Conservation (phyloP, 2,888 invertebrate species). For the Drosophila sordidula region DNA sequence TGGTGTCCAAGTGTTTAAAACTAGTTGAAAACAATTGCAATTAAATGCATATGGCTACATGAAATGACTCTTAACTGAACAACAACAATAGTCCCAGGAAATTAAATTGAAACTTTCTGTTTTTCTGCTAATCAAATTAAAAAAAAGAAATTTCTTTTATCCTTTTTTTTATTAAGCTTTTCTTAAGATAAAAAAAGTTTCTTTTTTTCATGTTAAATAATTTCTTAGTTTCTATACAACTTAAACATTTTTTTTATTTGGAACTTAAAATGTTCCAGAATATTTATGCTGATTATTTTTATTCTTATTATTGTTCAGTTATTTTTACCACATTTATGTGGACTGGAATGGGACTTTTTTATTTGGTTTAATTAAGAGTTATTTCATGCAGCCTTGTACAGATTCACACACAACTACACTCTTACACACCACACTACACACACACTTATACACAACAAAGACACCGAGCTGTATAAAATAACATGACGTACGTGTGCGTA, state of each 20-base stretch:
- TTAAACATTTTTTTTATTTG: too few relatives aligned
- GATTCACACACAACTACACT: conserved; percentile 26
- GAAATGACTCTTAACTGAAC: conserved; percentile 22
- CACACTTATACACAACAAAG: conserved; percentile 19
- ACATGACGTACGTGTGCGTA: conserved; percentile 16
- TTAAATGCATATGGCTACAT: not conserved
- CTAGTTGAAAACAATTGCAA: conserved; percentile 14
- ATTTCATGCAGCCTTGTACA: conserved; percentile 31
- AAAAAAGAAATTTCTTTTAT: too few relatives aligned
- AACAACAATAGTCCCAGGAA: not conserved
- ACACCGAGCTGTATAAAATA: conserved; percentile 5
- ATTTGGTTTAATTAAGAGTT: conserved; percentile 6
- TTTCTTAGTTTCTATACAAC: too few relatives aligned
- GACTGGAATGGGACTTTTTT: not conserved
- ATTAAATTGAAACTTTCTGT: not conserved
- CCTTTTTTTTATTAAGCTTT: too few relatives aligned
- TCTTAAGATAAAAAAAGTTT: too few relatives aligned
- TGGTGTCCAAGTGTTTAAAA: conserved; percentile 9
- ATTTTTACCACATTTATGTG: not conserved
- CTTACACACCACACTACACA: conserved; percentile 6
- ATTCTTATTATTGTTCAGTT: not conserved
- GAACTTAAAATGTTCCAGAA: too few relatives aligned
- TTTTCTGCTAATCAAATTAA: too few relatives aligned
- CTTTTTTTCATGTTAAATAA: too few relatives aligned
- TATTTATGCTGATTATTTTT: not conserved